Evolutionary conservation across 1,140 invertebrate genomes (phyloP).

Genomic region (Scaptomyza graminum): DNA sequence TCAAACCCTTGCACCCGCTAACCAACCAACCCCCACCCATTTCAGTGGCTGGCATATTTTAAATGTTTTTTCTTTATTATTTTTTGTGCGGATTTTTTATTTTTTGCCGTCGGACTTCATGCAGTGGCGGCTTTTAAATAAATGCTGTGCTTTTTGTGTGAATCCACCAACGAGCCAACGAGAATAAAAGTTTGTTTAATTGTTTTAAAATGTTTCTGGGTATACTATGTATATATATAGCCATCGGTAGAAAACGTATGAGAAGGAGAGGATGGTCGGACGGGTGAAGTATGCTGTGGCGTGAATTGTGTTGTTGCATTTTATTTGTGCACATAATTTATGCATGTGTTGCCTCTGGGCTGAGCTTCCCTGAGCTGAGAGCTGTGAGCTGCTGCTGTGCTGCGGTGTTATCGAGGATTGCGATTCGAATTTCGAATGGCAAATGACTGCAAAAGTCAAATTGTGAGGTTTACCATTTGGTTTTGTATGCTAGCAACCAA

Average conservation of each 20-base stretch:
- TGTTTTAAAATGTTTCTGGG: constrained; percentile 51
- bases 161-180: constrained; percentile 10
- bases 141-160: constrained; percentile 40
- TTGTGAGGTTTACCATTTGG: constrained; percentile 14
- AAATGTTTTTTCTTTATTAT: constrained; percentile 15
- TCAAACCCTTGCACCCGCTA: neutral
- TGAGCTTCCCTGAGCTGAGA: constrained; percentile 14
- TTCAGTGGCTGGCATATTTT: constrained; percentile 33
- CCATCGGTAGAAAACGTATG: neutral
- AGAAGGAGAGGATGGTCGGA: neutral
- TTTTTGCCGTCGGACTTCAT: constrained; percentile 22
- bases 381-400: constrained; percentile 10
- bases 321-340: constrained; percentile 46
- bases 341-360: constrained; percentile 42
- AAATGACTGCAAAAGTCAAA: constrained; percentile 41
- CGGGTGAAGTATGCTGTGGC: neutral
- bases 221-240: neutral
- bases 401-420: constrained; percentile 19
- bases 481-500: neutral
- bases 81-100: constrained; percentile 11
- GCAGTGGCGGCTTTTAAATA: constrained; percentile 40
- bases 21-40: neutral
- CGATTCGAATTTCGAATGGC: constrained; percentile 33
- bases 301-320: constrained; percentile 13
- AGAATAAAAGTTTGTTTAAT: constrained; percentile 44